A percentile compares a stretch with the other conserved stretches of the same genome.
These are phyloP conservation scores for Laticauda laticaudata DNA, from an alignment of 2,113 vertebrate genomes.

Conservation along the genomic window DNA sequence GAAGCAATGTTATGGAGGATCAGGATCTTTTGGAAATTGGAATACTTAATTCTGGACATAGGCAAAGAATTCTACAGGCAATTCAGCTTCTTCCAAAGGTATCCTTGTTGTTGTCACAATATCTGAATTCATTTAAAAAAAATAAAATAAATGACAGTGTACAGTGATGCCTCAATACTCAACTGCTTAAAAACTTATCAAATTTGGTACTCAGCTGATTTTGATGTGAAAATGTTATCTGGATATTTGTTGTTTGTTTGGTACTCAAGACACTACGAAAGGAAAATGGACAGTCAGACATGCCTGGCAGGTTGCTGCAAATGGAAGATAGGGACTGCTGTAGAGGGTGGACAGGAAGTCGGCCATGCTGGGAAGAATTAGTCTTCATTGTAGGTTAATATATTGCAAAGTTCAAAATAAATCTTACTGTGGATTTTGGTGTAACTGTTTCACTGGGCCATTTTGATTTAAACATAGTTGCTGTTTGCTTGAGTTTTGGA, in stretches of 20 bases:
- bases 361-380: background rate
- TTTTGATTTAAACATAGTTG: background rate
- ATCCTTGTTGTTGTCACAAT: constrained; percentile 36
- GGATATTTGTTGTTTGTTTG: background rate
- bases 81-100: constrained; percentile 97
- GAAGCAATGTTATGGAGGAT: constrained; percentile 98
- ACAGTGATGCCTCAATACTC: background rate
- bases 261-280: background rate
- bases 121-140: background rate
- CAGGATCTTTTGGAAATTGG: constrained; percentile 97
- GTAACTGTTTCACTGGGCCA: background rate
- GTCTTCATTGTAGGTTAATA: background rate
- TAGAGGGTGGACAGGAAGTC: background rate
- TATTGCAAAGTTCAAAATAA: background rate
- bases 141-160: background rate
- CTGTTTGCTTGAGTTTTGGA: background rate
- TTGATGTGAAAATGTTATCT: background rate
- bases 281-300: background rate
- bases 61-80: constrained; percentile 97
- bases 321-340: background rate
- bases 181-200: background rate
- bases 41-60: constrained; percentile 96
- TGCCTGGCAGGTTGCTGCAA: background rate
- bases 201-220: background rate
- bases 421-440: background rate